A percentile compares a stretch with the other conserved stretches of the same genome.
These are phyloP conservation scores for Calyptomena viridis DNA, from an alignment of 2,113 vertebrate genomes.

Conservation along the genomic window DNA sequence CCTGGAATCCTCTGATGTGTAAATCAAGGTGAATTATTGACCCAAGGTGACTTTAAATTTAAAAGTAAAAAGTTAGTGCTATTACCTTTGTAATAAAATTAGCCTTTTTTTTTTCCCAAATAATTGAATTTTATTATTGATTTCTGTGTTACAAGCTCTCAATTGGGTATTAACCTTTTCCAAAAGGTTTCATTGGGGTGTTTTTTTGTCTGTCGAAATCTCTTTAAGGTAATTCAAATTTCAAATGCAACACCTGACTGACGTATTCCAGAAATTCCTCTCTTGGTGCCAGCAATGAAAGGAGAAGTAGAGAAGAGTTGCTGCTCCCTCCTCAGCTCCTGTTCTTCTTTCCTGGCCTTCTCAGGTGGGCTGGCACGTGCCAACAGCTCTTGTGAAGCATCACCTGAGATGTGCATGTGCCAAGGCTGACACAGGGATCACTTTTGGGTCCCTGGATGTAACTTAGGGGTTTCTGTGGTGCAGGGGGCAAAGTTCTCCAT, in stretches of 20 bases:
- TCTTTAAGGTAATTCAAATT: neutral
- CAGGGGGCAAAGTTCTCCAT: neutral
- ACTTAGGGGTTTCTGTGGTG: neutral
- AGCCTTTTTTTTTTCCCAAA: neutral
- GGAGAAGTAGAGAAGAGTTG: neutral
- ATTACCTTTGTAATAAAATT: slow-evolving; percentile 17
- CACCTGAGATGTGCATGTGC: neutral
- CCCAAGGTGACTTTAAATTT: neutral
- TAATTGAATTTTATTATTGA: slow-evolving; percentile 38
- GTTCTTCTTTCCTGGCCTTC: neutral
- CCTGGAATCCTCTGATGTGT: neutral
- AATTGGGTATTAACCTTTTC: slow-evolving; percentile 27
- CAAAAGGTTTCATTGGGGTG: neutral
- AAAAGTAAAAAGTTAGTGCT: neutral
- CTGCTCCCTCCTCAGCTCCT: neutral
- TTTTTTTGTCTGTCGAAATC: neutral
- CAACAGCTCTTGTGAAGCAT: neutral
- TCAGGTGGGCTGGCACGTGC: neutral
- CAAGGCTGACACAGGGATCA: neutral
- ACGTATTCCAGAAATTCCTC: neutral
- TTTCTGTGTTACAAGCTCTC: neutral
- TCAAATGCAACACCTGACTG: neutral
- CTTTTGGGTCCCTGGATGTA: neutral
- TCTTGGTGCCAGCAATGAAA: neutral
- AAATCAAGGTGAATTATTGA: neutral